Conservation (phyloP, 92 coral and sea anemone genomes). For the Porites lobata region DNA sequence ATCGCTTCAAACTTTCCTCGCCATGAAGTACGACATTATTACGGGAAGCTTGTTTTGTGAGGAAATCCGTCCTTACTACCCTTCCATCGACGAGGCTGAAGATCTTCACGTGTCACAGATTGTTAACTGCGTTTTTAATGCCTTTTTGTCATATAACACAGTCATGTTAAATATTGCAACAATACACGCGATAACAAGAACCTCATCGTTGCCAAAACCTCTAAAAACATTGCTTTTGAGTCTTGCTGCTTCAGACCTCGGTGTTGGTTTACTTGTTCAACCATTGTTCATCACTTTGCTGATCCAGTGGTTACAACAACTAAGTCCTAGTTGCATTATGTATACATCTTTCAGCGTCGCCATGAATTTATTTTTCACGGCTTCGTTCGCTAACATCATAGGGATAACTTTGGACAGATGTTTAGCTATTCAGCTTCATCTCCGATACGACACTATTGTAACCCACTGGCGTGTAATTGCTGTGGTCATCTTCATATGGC, state of each 20-base stretch:
- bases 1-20: too few relatives aligned
- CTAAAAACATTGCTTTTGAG: too few relatives aligned
- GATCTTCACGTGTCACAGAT: background rate
- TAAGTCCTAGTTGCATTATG: background rate
- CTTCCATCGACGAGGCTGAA: background rate
- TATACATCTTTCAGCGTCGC: background rate
- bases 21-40: background rate
- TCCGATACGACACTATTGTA: background rate
- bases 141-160: background rate
- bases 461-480: too few relatives aligned
- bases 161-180: background rate
- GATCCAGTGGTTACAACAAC: background rate
- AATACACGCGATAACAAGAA: too few relatives aligned
- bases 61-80: background rate
- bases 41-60: background rate
- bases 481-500: background rate
- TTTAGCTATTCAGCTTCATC: conserved; percentile 15
- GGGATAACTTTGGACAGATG: background rate
- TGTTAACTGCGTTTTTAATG: background rate
- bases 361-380: background rate
- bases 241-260: background rate
- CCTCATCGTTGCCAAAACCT: too few relatives aligned
- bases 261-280: background rate
- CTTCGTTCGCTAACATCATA: background rate
- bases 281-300: background rate